These are phyloP conservation scores for Cyrtorhinus lividipennis DNA, from an alignment of 1,140 invertebrate genomes.

Conservation along the genomic window DNA sequence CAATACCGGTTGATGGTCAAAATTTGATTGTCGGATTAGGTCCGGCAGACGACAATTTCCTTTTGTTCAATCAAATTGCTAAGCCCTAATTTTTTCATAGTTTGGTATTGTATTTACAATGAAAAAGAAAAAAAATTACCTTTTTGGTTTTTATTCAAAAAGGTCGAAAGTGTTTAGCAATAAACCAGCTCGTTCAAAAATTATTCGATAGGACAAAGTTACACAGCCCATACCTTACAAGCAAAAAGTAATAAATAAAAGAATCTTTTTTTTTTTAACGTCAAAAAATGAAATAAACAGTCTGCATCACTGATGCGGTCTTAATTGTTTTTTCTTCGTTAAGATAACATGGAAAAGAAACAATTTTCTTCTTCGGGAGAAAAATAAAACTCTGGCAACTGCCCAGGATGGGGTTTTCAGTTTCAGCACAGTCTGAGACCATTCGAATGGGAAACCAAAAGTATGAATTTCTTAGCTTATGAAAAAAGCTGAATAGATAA, in stretches of 20 bases:
- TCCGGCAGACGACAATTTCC: background rate
- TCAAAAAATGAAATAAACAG: too few relatives aligned
- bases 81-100: background rate
- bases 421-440: too few relatives aligned
- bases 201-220: slow-evolving; percentile 16
- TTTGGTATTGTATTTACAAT: background rate
- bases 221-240: slow-evolving; percentile 16
- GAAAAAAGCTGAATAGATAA: slow-evolving; percentile 6
- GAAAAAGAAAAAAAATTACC: background rate
- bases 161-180: too few relatives aligned
- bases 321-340: background rate
- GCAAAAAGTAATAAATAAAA: slow-evolving; percentile 12
- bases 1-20: too few relatives aligned
- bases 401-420: too few relatives aligned
- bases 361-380: too few relatives aligned
- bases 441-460: too few relatives aligned
- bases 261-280: too few relatives aligned
- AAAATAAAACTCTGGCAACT: too few relatives aligned
- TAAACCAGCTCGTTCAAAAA: background rate
- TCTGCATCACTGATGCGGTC: slow-evolving; percentile 16
- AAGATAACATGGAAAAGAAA: background rate
- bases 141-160: background rate
- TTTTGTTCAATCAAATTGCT: background rate
- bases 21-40: too few relatives aligned
- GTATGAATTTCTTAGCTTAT: too few relatives aligned